phyloP scores from a whole-genome alignment of 1,140 invertebrate species.

The Solenopsis fugax region DNA sequence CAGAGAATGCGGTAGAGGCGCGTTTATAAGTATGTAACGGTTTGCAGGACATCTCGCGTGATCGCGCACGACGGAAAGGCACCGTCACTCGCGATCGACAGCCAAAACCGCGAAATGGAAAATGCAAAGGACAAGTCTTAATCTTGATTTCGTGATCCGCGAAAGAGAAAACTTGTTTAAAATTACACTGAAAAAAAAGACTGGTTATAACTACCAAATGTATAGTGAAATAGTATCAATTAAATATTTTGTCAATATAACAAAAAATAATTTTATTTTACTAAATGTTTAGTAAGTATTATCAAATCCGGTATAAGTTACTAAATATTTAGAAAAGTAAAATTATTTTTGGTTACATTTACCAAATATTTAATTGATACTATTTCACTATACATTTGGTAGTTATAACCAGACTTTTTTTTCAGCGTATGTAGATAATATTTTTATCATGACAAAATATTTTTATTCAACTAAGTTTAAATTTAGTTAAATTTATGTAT shows the following conservation, averaged over 20 bases:
- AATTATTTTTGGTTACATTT: too few relatives aligned
- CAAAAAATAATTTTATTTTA: too few relatives aligned
- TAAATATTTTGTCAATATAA: too few relatives aligned
- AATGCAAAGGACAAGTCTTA: background rate
- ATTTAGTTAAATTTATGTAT: background rate
- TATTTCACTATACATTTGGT: too few relatives aligned
- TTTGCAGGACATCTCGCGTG: slow-evolving; percentile 49
- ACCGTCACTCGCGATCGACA: slow-evolving; percentile 20
- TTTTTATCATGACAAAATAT: background rate
- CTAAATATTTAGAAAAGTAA: too few relatives aligned
- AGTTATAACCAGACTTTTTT: too few relatives aligned
- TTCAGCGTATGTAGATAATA: background rate
- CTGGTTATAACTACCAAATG: too few relatives aligned
- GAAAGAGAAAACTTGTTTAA: background rate
- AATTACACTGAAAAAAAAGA: too few relatives aligned
- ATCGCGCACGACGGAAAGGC: slow-evolving; percentile 15
- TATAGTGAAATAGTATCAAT: too few relatives aligned
- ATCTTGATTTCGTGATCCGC: background rate
- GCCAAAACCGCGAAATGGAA: background rate
- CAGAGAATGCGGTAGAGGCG: slow-evolving; percentile 58
- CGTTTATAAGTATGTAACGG: slow-evolving; percentile 56
- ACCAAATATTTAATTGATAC: too few relatives aligned
- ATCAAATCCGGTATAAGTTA: too few relatives aligned
- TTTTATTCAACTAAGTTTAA: background rate
- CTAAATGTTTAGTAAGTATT: too few relatives aligned